A percentile compares a stretch with the other conserved stretches of the same genome.
These are phyloP conservation scores for Conopomorpha cramerella DNA, from an alignment of 1,140 invertebrate species.

Conservation along the genomic window DNA sequence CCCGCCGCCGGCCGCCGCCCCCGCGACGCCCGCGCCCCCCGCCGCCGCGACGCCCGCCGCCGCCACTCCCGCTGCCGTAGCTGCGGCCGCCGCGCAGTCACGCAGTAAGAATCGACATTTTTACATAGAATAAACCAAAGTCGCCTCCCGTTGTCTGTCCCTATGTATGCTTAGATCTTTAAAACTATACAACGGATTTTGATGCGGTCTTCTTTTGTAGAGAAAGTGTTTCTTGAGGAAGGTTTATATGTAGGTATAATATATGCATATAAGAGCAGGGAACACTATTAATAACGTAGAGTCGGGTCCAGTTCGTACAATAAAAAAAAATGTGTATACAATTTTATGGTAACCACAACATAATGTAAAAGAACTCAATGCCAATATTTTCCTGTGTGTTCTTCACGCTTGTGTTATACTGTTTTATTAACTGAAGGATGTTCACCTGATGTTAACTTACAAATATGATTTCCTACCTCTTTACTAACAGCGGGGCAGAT, in stretches of 20 bases:
- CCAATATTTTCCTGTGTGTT: too few species aligned
- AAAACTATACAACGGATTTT: background rate
- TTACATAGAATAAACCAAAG: background rate
- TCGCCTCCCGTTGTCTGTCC: background rate
- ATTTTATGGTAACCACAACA: background rate
- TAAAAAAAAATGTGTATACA: too few species aligned
- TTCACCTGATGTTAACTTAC: background rate
- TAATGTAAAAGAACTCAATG: background rate
- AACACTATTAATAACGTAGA: too few species aligned
- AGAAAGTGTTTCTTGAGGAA: background rate
- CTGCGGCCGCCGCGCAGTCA: constrained; percentile 27
- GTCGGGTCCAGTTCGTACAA: too few species aligned
- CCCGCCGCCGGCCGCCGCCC: constrained; percentile 27
- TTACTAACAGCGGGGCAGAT: constrained; percentile 61
- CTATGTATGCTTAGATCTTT: background rate
- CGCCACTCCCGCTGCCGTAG: constrained; percentile 34
- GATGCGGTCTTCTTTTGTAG: background rate
- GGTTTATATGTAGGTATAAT: too few species aligned
- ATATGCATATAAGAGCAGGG: too few species aligned
- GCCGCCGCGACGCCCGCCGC: constrained; percentile 36
- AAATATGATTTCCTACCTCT: background rate
- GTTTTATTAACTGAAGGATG: too few species aligned
- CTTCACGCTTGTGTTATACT: too few species aligned
- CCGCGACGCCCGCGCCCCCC: constrained; percentile 33
- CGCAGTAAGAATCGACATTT: constrained; percentile 13